phyloP scores from a whole-genome alignment of 1,140 invertebrate species.

The Panulirus ornatus region DNA sequence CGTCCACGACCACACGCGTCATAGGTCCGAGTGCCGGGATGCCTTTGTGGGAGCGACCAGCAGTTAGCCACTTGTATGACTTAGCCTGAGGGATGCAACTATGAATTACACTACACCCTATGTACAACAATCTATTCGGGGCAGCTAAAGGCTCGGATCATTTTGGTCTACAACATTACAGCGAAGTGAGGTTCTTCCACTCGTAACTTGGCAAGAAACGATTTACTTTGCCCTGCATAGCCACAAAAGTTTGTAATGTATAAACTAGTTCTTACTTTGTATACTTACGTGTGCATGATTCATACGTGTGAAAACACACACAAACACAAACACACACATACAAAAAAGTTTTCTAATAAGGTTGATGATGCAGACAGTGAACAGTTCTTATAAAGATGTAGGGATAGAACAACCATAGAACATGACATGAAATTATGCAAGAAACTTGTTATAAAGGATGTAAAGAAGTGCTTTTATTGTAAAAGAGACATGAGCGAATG shows the following conservation, averaged over 20 bases:
- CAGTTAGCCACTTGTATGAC: not conserved
- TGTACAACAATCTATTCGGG: not conserved
- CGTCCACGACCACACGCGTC: not conserved
- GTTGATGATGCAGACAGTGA: too few relatives aligned
- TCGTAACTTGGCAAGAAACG: not conserved
- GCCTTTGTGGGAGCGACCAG: not conserved
- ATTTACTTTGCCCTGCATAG: not conserved
- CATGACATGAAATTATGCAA: too few relatives aligned
- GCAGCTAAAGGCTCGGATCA: not conserved
- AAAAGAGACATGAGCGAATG: too few relatives aligned
- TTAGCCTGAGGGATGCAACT: not conserved
- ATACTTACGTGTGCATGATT: not conserved
- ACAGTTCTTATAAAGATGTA: too few relatives aligned
- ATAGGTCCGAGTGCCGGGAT: not conserved
- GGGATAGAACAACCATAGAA: too few relatives aligned
- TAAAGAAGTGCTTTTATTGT: too few relatives aligned
- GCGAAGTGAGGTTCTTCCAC: not conserved
- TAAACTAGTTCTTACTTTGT: not conserved
- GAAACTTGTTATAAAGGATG: too few relatives aligned
- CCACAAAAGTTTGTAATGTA: too few relatives aligned
- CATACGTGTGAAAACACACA: not conserved
- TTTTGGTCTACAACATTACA: conserved; percentile 3
- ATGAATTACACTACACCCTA: not conserved
- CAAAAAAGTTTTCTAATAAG: too few relatives aligned
- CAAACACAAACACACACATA: not conserved